A percentile compares a stretch with the other conserved stretches of the same genome.
phyloP scores from a whole-genome alignment of 2,888 invertebrate genomes.

The Linhomoeus sp. region DNA sequence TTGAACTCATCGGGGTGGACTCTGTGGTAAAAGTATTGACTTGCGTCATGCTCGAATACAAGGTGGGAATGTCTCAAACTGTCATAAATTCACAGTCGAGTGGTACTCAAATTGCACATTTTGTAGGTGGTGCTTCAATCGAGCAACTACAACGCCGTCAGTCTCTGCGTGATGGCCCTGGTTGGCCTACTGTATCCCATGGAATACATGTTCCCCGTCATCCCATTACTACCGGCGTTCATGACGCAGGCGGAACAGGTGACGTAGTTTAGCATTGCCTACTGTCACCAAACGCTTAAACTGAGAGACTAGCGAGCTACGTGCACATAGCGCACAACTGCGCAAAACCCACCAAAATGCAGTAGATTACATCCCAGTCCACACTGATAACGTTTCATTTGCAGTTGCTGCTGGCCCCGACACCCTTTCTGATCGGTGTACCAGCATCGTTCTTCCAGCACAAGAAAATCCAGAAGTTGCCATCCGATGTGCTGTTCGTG shows the following conservation, averaged over 20 bases:
- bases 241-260: slow-evolving; percentile 95
- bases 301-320: too few species aligned
- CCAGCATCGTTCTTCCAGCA: slow-evolving; percentile 88
- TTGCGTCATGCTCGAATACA: slow-evolving; percentile 85
- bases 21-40: slow-evolving; percentile 88
- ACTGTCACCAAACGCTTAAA: too few species aligned
- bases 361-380: too few species aligned
- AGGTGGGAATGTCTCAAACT: too few species aligned
- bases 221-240: slow-evolving; percentile 88
- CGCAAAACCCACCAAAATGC: too few species aligned
- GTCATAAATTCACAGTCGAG: too few species aligned
- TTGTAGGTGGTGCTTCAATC: slow-evolving; percentile 74
- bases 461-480: slow-evolving; percentile 48
- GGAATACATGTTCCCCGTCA: slow-evolving; percentile 99
- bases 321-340: too few species aligned
- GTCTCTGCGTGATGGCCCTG: slow-evolving; percentile 98
- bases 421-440: slow-evolving; percentile 94
- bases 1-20: slow-evolving; percentile 91
- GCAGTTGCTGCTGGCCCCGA: slow-evolving; percentile 71
- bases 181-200: slow-evolving; percentile 95
- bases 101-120: too few species aligned
- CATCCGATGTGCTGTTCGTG: slow-evolving; percentile 93
- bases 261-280: too few species aligned
- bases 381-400: slow-evolving; percentile 7
- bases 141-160: slow-evolving; percentile 93